phyloP scores from a whole-genome alignment of 1,140 invertebrate genomes.

The Trichonephila clavipes region DNA sequence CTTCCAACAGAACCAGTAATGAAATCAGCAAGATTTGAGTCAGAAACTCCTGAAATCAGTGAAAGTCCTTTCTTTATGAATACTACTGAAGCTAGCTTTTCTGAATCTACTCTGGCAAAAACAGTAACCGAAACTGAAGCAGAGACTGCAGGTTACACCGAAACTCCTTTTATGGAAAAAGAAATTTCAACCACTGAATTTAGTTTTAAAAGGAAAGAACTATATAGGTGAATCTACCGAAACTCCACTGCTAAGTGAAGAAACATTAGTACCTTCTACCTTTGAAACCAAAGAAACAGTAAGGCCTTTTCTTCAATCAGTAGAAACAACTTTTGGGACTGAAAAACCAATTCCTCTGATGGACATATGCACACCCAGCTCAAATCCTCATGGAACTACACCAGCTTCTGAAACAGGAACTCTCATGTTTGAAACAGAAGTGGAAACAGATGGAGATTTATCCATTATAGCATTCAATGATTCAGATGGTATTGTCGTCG shows the following conservation, averaged over 20 bases:
- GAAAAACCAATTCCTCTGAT: neutral
- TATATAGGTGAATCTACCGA: neutral
- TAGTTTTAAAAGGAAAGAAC: neutral
- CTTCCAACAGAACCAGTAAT: neutral
- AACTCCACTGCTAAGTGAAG: neutral
- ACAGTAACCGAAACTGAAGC: neutral
- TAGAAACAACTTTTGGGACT: neutral
- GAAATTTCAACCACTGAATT: neutral
- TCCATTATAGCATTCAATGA: constrained; percentile 36
- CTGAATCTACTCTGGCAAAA: neutral
- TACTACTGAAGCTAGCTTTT: neutral
- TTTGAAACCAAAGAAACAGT: neutral
- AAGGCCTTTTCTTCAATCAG: neutral
- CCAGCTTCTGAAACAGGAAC: constrained; percentile 3
- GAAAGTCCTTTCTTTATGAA: neutral
- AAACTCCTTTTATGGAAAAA: too few relatives aligned
- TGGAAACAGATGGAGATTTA: constrained; percentile 32
- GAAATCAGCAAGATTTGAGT: constrained; percentile 15
- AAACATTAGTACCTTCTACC: neutral
- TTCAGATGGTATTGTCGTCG: constrained; percentile 35
- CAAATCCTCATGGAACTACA: neutral
- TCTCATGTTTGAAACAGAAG: constrained; percentile 11
- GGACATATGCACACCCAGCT: neutral
- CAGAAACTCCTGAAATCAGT: neutral
- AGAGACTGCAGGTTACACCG: neutral